These are phyloP conservation scores for Luehdorfia chinensis DNA, from an alignment of 1,140 invertebrate species.

Conservation along the genomic window DNA sequence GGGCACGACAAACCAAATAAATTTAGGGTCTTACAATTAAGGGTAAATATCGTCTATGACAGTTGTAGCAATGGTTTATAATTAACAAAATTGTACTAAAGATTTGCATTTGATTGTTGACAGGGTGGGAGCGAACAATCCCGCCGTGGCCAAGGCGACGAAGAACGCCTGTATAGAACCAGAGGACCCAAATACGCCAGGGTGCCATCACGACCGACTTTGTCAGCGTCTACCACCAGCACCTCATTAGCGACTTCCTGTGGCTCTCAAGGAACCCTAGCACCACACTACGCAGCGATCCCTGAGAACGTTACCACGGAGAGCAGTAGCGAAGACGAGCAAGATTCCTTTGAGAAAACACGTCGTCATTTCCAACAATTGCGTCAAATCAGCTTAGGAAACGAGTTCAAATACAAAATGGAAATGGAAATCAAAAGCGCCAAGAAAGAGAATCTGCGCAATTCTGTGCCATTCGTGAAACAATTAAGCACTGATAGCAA, in stretches of 20 bases:
- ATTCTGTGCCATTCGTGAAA: constrained; percentile 78
- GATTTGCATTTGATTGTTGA: constrained; percentile 23
- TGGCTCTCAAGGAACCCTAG: constrained; percentile 77
- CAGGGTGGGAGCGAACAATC: constrained; percentile 63
- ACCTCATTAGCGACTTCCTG: constrained; percentile 77
- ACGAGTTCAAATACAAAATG: constrained; percentile 76
- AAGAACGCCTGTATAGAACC: constrained; percentile 53
- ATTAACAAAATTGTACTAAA: constrained; percentile 18
- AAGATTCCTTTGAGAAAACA: constrained; percentile 68
- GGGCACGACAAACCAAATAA: constrained; percentile 28
- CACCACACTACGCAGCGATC: constrained; percentile 75
- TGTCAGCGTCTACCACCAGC: constrained; percentile 73
- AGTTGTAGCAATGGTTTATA: constrained; percentile 11
- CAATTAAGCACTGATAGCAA: constrained; percentile 73
- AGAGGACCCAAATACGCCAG: constrained; percentile 67
- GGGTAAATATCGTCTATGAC: constrained; percentile 18
- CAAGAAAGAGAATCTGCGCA: constrained; percentile 78
- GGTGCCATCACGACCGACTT: constrained; percentile 65
- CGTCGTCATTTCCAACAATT: constrained; percentile 71
- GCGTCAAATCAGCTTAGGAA: constrained; percentile 69
- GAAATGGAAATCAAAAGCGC: constrained; percentile 80
- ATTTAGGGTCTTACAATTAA: constrained; percentile 20
- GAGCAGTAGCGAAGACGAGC: constrained; percentile 69
- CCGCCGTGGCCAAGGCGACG: constrained; percentile 58
- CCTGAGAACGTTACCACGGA: constrained; percentile 62